Conservation (phyloP, 2,797 vertebrate species). For the Channallabes apus region DNA sequence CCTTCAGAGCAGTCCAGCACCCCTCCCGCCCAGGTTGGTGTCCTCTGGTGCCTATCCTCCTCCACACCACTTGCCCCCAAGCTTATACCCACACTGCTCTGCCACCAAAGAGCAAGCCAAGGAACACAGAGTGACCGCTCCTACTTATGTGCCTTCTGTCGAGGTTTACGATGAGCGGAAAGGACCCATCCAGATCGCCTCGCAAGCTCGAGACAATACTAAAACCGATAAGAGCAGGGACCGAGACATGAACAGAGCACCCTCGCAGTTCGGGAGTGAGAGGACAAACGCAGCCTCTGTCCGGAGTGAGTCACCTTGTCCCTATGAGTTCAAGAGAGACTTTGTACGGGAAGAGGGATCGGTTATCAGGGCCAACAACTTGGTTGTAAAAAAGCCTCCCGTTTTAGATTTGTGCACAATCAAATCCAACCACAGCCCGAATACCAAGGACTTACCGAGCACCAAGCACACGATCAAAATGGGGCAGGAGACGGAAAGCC, state of each 20-base stretch:
- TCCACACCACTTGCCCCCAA: constrained; percentile 71
- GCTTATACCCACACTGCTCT: constrained; percentile 79
- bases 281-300: constrained; percentile 68
- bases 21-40: constrained; percentile 58
- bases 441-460: constrained; percentile 71
- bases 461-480: constrained; percentile 80
- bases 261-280: constrained; percentile 69
- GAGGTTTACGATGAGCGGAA: constrained; percentile 91
- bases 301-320: constrained; percentile 75
- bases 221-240: constrained; percentile 75
- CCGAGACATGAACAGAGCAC: constrained; percentile 60
- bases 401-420: constrained; percentile 68
- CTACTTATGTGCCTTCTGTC: constrained; percentile 95
- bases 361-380: constrained; percentile 85
- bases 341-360: constrained; percentile 85
- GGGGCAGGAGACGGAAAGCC: constrained; percentile 71
- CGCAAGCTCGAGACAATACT: constrained; percentile 86
- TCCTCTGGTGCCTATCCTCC: constrained; percentile 72
- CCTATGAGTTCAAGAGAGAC: constrained; percentile 75
- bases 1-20: constrained; percentile 70
- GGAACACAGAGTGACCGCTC: constrained; percentile 93
- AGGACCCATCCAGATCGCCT: constrained; percentile 91
- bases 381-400: constrained; percentile 76
- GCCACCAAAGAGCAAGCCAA: constrained; percentile 79
- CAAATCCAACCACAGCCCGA: constrained; percentile 79